Percentiles rank a stretch among this genome's conserved stretches.
Conservation (phyloP, 2,797 vertebrate genomes). For the Thaleichthys pacificus region DNA sequence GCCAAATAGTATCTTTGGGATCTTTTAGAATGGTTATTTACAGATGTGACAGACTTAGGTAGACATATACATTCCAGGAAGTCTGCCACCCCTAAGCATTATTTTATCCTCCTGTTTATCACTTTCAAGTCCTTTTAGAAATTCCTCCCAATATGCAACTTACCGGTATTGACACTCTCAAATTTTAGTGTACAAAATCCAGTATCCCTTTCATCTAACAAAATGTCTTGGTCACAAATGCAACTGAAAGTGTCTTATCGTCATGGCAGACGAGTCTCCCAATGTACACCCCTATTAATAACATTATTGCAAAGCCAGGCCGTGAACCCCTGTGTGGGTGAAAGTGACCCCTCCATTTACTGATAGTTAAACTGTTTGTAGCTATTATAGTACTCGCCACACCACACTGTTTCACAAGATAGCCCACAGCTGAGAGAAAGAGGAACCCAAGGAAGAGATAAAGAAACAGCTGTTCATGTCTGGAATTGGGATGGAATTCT, state of each 20-base stretch:
- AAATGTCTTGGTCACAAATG: neutral
- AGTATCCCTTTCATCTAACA: neutral
- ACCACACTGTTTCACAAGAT: constrained; percentile 32
- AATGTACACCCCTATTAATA: constrained; percentile 19
- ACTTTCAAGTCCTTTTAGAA: neutral
- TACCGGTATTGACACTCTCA: neutral
- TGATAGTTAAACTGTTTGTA: constrained; percentile 9
- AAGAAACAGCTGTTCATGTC: constrained; percentile 37
- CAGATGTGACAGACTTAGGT: neutral
- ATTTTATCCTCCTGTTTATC: too few relatives aligned
- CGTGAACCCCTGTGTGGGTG: constrained; percentile 9
- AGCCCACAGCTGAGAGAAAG: constrained; percentile 32
- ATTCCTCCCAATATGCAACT: neutral
- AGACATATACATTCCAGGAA: neutral
- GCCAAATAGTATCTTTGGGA: neutral
- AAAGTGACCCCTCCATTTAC: neutral
- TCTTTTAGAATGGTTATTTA: neutral
- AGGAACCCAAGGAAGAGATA: constrained; percentile 37
- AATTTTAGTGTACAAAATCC: neutral
- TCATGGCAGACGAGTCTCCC: neutral
- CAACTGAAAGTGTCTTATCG: neutral
- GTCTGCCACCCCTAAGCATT: neutral
- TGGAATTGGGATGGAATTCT: neutral
- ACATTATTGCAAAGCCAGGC: constrained; percentile 19
- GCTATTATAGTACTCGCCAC: constrained; percentile 12